Conservation (phyloP, 2,888 invertebrate genomes). For the Matsumyia berberina region DNA sequence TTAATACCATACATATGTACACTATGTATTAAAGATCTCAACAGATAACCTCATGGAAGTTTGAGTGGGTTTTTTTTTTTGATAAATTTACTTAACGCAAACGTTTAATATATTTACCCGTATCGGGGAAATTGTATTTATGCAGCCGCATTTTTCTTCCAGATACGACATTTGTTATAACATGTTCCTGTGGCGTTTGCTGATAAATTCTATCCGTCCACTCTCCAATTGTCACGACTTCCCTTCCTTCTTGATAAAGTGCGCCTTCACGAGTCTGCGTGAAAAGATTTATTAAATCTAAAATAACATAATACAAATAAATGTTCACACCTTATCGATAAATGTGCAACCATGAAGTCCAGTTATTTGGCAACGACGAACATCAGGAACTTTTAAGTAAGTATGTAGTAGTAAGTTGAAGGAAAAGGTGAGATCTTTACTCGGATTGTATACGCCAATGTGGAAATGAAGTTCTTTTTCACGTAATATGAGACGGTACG, state of each 20-base stretch:
- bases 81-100: too few relatives aligned
- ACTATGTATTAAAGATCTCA: too few relatives aligned
- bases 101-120: conserved; percentile 85
- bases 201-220: conserved; percentile 97
- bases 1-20: too few relatives aligned
- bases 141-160: conserved; percentile 96
- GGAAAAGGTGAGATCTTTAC: conserved; percentile 94
- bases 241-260: conserved; percentile 94
- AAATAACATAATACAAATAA: conserved; percentile 6
- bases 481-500: conserved; percentile 95
- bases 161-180: conserved; percentile 96
- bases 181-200: conserved; percentile 96
- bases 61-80: too few relatives aligned
- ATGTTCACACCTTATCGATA: conserved; percentile 91
- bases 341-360: conserved; percentile 96
- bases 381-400: conserved; percentile 98
- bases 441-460: conserved; percentile 96
- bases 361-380: conserved; percentile 94
- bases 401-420: conserved; percentile 97
- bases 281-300: conserved; percentile 3
- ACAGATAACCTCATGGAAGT: too few relatives aligned
- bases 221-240: conserved; percentile 94
- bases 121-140: conserved; percentile 97
- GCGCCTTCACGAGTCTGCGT: conserved; percentile 92
- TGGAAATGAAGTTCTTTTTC: conserved; percentile 97